Percentiles rank a stretch among this genome's conserved stretches.
These are phyloP conservation scores for Leptura quadrifasciata DNA, from an alignment of 2,888 invertebrate genomes.

Conservation along the genomic window DNA sequence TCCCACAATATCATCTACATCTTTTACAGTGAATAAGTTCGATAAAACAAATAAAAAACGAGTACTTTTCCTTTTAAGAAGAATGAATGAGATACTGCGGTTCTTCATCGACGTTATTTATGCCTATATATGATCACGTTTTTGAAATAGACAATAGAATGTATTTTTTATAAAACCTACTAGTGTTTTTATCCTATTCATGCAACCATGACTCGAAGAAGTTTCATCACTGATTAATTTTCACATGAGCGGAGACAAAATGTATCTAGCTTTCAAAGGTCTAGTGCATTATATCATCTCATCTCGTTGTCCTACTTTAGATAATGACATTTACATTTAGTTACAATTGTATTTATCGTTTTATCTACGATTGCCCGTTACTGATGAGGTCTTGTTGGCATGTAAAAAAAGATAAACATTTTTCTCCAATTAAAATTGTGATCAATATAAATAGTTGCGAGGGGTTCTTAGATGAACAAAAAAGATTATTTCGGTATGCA, in stretches of 20 bases:
- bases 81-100: background rate
- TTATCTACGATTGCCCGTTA: slow-evolving; percentile 5
- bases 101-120: slow-evolving; percentile 16
- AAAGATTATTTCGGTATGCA: no score
- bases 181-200: slow-evolving; percentile 11
- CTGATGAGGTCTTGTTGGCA: background rate
- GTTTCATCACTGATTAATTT: slow-evolving; percentile 36
- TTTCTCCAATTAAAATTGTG: background rate
- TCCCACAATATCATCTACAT: background rate
- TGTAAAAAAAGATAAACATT: background rate
- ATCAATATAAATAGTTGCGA: no score
- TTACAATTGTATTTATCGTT: slow-evolving; percentile 6
- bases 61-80: slow-evolving; percentile 13
- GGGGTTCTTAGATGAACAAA: no score
- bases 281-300: slow-evolving; percentile 30
- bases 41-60: background rate
- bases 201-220: slow-evolving; percentile 33
- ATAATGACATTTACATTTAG: slow-evolving; percentile 9
- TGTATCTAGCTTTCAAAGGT: slow-evolving; percentile 31
- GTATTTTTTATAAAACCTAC: slow-evolving; percentile 19
- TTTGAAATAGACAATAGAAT: slow-evolving; percentile 21
- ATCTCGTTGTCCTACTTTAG: slow-evolving; percentile 32
- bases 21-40: slow-evolving; percentile 8
- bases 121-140: slow-evolving; percentile 13
- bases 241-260: slow-evolving; percentile 39